These are phyloP conservation scores for Chaitophorus viminalis DNA, from an alignment of 2,888 invertebrate species.

Conservation along the genomic window DNA sequence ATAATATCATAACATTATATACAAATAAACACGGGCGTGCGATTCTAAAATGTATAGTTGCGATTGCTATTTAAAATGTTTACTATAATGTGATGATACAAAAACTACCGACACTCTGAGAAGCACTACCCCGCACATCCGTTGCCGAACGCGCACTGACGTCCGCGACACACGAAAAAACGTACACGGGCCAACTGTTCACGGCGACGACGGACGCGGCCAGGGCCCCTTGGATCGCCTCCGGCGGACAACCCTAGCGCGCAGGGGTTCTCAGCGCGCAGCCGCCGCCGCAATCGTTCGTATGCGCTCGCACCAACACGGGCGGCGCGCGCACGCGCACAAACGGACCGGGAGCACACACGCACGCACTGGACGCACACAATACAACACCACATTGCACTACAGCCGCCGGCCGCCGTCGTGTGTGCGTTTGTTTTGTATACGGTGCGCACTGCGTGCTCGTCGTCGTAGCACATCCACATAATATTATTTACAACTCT, in stretches of 20 bases:
- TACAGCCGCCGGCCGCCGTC: not conserved
- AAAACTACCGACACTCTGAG: not conserved
- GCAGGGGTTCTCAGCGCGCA: conserved; percentile 46
- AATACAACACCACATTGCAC: not conserved
- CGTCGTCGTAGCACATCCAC: not conserved
- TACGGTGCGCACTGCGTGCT: not conserved
- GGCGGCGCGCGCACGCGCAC: not conserved
- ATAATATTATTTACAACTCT: too few species aligned
- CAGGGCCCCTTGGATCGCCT: conserved; percentile 45
- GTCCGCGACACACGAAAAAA: conserved; percentile 1
- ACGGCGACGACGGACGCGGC: not conserved
- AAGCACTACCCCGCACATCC: not conserved
- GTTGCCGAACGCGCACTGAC: conserved; percentile 25
- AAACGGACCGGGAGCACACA: not conserved
- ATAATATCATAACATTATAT: too few species aligned
- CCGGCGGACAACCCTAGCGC: conserved; percentile 50
- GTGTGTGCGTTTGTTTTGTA: too few species aligned
- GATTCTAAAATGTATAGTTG: too few species aligned
- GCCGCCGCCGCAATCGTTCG: not conserved
- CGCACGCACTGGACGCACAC: too few species aligned
- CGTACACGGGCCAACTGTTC: conserved; percentile 34
- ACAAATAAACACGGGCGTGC: too few species aligned
- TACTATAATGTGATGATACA: too few species aligned
- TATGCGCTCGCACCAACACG: too few species aligned
- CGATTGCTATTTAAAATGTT: too few species aligned